Conservation (phyloP, 2,888 invertebrate species). For the Euspilapteryx auroguttella region DNA sequence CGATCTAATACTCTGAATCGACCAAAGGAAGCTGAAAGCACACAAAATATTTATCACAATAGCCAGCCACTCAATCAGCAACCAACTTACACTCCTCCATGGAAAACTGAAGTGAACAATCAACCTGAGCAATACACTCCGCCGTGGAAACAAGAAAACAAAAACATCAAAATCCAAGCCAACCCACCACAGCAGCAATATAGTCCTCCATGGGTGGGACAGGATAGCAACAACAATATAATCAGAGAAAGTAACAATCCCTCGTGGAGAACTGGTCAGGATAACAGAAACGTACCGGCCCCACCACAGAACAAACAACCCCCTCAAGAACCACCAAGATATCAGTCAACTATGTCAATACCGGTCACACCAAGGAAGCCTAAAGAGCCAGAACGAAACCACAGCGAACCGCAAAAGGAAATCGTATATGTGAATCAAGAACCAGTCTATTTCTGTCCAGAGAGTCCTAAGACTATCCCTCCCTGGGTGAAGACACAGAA, state of each 20-base stretch:
- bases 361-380: slow-evolving; percentile 42
- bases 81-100: slow-evolving; percentile 29
- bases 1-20: slow-evolving; percentile 37
- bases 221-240: background rate
- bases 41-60: slow-evolving; percentile 22
- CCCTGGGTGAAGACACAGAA: slow-evolving; percentile 51
- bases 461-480: slow-evolving; percentile 44
- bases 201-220: slow-evolving; percentile 22
- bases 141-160: slow-evolving; percentile 33
- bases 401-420: slow-evolving; percentile 31
- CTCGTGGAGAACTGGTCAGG: slow-evolving; percentile 1
- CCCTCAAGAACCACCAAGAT: slow-evolving; percentile 29
- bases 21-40: slow-evolving; percentile 24
- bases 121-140: slow-evolving; percentile 23
- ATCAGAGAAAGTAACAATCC: background rate
- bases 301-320: slow-evolving; percentile 4
- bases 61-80: slow-evolving; percentile 21
- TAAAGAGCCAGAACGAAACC: slow-evolving; percentile 29
- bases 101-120: slow-evolving; percentile 35
- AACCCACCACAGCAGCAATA: slow-evolving; percentile 18
- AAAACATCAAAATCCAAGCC: slow-evolving; percentile 9
- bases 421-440: slow-evolving; percentile 46
- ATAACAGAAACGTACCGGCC: slow-evolving; percentile 2
- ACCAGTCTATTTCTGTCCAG: slow-evolving; percentile 45
- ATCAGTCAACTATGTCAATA: slow-evolving; percentile 50